These are phyloP conservation scores for Diceros bicornis DNA, from an alignment of 2,797 vertebrate genomes.

Conservation along the genomic window DNA sequence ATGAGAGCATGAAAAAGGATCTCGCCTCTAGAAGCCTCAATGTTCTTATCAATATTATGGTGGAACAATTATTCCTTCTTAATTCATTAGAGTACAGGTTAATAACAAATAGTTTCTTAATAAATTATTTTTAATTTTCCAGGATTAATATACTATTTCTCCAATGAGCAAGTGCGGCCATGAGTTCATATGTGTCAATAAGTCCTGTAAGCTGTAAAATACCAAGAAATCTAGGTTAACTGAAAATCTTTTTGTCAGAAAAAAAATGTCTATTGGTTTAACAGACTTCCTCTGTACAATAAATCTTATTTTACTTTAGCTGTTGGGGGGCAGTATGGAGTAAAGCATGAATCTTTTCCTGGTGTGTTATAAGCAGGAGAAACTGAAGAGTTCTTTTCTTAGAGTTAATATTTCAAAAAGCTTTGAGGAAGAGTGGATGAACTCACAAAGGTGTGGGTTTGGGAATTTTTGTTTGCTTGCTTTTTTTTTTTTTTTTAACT, in stretches of 20 bases:
- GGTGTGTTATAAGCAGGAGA: not conserved
- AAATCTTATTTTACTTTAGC: not conserved
- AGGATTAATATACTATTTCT: not conserved
- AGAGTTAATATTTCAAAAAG: not conserved
- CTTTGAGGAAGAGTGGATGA: not conserved
- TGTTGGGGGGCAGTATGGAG: not conserved
- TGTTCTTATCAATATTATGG: not conserved
- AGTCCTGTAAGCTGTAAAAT: not conserved
- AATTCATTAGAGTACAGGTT: not conserved
- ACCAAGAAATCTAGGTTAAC: not conserved
- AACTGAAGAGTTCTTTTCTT: not conserved
- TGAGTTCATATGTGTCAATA: not conserved
- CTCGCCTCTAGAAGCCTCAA: not conserved
- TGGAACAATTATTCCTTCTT: not conserved
- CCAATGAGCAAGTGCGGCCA: not conserved
- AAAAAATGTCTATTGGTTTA: not conserved
- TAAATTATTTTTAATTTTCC: not conserved
- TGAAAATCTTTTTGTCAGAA: not conserved
- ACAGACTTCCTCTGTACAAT: not conserved
- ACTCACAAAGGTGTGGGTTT: not conserved
- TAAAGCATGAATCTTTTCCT: not conserved
- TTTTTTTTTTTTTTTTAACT: not conserved
- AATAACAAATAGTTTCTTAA: not conserved
- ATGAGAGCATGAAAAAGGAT: not conserved
- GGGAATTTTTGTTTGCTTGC: not conserved